Evolutionary conservation across 2,113 vertebrate genomes (phyloP).

Genomic region (Rallus limicola): DNA sequence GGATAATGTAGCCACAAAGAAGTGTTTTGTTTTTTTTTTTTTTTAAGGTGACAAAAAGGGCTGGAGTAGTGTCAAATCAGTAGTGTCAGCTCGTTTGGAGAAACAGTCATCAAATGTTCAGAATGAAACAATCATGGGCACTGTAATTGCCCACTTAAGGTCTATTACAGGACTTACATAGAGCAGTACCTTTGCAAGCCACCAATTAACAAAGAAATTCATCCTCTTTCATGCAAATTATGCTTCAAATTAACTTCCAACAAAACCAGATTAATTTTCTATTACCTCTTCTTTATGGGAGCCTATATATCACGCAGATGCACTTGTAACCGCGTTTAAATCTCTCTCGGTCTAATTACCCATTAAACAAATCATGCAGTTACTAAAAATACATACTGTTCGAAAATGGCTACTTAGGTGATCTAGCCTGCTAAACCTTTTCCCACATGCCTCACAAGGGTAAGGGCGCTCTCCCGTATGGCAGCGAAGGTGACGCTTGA

Average conservation of each 20-base stretch:
- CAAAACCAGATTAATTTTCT: neutral
- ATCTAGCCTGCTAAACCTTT: constrained; percentile 94
- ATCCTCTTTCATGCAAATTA: neutral
- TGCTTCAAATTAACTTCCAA: neutral
- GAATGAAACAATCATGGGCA: neutral
- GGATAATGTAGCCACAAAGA: neutral
- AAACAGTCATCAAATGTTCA: neutral
- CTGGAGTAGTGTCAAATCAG: rapidly evolving
- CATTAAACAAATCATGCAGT: neutral
- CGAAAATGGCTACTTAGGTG: constrained; percentile 96
- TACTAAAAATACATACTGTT: constrained; percentile 80
- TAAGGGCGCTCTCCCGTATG: constrained; percentile 96
- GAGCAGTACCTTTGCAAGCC: neutral
- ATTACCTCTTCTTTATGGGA: neutral
- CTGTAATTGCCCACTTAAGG: neutral
- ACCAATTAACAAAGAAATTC: neutral
- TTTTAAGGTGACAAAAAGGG: neutral
- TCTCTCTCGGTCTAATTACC: too few species aligned
- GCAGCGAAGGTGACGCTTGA: constrained; percentile 95
- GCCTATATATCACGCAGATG: neutral
- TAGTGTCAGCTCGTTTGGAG: rapidly evolving
- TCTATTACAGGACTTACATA: neutral
- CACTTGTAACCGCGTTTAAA: neutral
- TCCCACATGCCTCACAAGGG: constrained; percentile 94
- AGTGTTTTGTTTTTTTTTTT: rapidly evolving